phyloP scores from a whole-genome alignment of 2,113 vertebrate genomes.

The Dromas ardeola region DNA sequence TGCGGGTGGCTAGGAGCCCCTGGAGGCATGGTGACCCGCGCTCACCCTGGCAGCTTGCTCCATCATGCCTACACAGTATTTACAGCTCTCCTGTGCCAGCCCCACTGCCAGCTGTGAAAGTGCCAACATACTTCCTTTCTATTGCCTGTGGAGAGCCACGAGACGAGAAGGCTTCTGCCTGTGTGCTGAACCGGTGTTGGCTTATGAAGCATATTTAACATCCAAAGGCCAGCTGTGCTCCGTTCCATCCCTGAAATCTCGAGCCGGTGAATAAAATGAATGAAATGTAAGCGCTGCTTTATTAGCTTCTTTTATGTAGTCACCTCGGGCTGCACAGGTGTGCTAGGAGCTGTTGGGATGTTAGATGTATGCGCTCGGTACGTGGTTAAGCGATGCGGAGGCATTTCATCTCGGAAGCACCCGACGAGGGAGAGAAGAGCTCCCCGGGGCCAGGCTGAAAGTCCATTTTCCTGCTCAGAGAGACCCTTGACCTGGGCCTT shows the following conservation, averaged over 20 bases:
- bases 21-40: neutral
- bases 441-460: neutral
- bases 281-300: conserved; percentile 22
- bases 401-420: neutral
- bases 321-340: conserved; percentile 67
- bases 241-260: conserved; percentile 15
- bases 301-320: conserved; percentile 54
- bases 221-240: conserved; percentile 63
- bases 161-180: conserved; percentile 26
- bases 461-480: neutral
- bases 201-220: conserved; percentile 8
- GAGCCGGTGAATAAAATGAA: conserved; percentile 29
- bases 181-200: conserved; percentile 22
- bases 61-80: conserved; percentile 52
- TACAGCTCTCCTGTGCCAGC: conserved; percentile 33
- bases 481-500: neutral
- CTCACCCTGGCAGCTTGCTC: conserved; percentile 53
- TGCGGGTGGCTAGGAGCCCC: conserved; percentile 12
- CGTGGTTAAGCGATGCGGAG: neutral
- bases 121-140: conserved; percentile 46
- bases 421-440: neutral
- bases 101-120: conserved; percentile 47
- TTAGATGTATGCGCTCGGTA: neutral
- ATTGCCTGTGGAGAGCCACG: conserved; percentile 29
- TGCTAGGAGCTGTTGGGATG: conserved; percentile 37